phyloP scores from a whole-genome alignment of 2,888 invertebrate species.

The Tenthredo amoena region DNA sequence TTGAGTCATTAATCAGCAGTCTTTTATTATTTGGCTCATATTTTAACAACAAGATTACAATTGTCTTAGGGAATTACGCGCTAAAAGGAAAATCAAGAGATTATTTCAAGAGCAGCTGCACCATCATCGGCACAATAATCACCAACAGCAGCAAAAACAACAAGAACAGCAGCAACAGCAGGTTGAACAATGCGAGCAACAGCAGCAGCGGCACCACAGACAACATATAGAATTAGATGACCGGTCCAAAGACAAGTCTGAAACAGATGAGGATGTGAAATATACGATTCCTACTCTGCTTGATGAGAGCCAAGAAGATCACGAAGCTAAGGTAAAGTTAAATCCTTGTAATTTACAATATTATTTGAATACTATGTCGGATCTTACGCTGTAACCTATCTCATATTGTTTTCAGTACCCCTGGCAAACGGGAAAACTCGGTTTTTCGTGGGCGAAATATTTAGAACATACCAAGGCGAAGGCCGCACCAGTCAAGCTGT shows the following conservation, averaged over 20 bases:
- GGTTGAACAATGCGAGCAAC: neutral
- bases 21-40: neutral
- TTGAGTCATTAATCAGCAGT: neutral
- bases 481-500: conserved; percentile 88
- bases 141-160: conserved; percentile 32
- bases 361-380: conserved; percentile 5
- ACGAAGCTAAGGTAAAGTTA: conserved; percentile 70
- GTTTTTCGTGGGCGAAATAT: conserved; percentile 90
- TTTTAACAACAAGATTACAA: neutral
- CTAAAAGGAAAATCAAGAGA: conserved; percentile 74
- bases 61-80: conserved; percentile 69
- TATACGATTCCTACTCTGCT: conserved; percentile 67
- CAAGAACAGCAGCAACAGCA: neutral
- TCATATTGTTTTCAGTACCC: conserved; percentile 79
- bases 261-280: conserved; percentile 74
- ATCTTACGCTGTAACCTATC: neutral
- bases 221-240: conserved; percentile 67
- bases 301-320: conserved; percentile 67
- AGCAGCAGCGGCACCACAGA: conserved; percentile 55
- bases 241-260: conserved; percentile 59
- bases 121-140: conserved; percentile 8
- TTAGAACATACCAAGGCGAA: conserved; percentile 86
- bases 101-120: conserved; percentile 69
- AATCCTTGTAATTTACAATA: conserved; percentile 17
- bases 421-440: conserved; percentile 86